Base-by-base conservation (phyloP, 2,797 vertebrate species). In the Liparis tanakae region DNA sequence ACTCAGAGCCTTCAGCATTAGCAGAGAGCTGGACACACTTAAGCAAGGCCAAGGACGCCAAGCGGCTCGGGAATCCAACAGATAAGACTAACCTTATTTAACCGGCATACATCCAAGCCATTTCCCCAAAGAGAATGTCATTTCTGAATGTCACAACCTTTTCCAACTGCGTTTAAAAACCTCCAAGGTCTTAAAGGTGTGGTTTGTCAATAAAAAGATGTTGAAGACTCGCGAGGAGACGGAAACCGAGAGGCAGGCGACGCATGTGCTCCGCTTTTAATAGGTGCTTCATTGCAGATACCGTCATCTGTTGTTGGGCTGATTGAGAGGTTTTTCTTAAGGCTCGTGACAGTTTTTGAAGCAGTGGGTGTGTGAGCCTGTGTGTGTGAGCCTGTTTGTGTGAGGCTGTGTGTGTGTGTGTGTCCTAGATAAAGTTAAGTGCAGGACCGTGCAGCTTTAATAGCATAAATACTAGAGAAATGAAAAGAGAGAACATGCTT, bases 141-240 rank as follows among this genome's bases (percentile, higher is more conserved):
- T 92, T 94, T 91, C 82, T 91, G 90, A 94, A 94, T 94, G 93
- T 91, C 91, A 91, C 73, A 89, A 93, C 92, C 91, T 94, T 93
- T 93, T 89, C 81, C 80, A 91, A 91, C 65, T 76, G 34, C 65
- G 64, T 91, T 91, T 91, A 92, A 90, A 89, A 88, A 85, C 76
- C 90, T 90, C 87, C 82, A 80, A 92, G 86, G 88, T 88, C 87
- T 81, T 91, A 76, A 89, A 90, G 87, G 90, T 91, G 86, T 85
- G 87, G 81, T 89, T 91, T 84, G 90, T 92, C 90, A 92, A 91
- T 88, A 91, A 81, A 86, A 87, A 63, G 77, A 83, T 81, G 84
- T 82, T 51, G 69, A 83, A 81, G 81, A 82, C 70, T 78, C 13
- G 63, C 59, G 83, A 82, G 61, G 71, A 63, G 67, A 10, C 36